Conservation (phyloP, 2,888 invertebrate species). For the Tillus elongatus region DNA sequence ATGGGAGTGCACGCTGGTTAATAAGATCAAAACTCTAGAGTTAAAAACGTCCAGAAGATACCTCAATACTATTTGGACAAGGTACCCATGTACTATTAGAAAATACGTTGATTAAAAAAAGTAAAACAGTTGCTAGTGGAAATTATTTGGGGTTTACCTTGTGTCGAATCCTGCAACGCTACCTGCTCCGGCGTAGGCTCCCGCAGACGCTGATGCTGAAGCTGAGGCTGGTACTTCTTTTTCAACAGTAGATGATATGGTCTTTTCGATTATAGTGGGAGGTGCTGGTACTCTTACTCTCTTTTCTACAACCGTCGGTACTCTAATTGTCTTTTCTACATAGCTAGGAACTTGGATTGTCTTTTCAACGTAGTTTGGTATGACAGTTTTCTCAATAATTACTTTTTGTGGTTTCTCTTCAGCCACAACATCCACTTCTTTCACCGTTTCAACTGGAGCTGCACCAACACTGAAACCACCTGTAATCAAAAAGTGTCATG, state of each 20-base stretch:
- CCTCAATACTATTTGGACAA: no score
- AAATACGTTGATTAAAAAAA: no score
- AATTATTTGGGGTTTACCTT: no score
- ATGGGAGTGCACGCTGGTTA: no score
- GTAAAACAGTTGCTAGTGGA: no score
- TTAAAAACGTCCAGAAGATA: no score
- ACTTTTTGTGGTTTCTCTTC: constrained; percentile 29
- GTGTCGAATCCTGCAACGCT: constrained; percentile 5
- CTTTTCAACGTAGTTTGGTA: constrained; percentile 38
- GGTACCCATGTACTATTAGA: no score
- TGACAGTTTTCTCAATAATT: constrained; percentile 35
- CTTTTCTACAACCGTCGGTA: constrained; percentile 37
- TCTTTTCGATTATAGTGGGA: constrained; percentile 36
- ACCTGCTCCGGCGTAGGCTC: constrained; percentile 12
- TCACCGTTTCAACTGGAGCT: no score
- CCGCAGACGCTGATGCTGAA: constrained; percentile 7
- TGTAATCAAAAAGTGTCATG: no score
- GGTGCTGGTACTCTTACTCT: constrained; percentile 33
- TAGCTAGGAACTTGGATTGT: constrained; percentile 36
- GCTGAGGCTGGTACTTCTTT: constrained; percentile 1
- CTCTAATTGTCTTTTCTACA: constrained; percentile 36
- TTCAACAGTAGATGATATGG: constrained; percentile 25
- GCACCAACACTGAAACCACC: no score
- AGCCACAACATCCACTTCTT: constrained; percentile 4
- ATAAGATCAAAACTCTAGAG: no score